Evolutionary conservation across 2,113 vertebrate species (phyloP).

Genomic region (Pagrus major): DNA sequence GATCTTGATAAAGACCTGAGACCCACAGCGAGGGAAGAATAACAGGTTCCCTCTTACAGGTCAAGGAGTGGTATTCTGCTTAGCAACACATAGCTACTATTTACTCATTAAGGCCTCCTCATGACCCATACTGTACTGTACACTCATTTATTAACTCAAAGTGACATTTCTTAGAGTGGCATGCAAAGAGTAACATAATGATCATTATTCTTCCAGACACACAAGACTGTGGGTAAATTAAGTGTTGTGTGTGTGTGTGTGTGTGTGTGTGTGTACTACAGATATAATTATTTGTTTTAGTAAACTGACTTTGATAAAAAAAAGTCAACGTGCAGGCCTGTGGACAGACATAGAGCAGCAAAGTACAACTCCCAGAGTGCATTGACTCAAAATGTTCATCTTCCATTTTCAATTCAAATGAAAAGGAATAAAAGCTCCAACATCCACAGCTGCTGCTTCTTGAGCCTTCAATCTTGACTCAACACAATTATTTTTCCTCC

Average conservation of each 20-base stretch:
- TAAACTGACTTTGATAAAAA: neutral
- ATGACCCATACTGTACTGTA: neutral
- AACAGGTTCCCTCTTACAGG: neutral
- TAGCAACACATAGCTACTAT: neutral
- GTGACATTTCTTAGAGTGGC: neutral
- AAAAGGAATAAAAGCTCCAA: too few species aligned
- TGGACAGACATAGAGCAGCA: neutral
- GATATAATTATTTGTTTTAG: neutral
- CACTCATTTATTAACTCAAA: constrained; percentile 37
- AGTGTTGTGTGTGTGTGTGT: neutral
- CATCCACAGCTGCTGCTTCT: too few species aligned
- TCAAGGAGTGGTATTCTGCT: constrained; percentile 3
- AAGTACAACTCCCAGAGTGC: too few species aligned
- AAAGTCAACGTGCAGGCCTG: too few species aligned
- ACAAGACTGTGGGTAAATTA: neutral
- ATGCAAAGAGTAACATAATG: neutral
- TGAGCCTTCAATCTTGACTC: too few species aligned
- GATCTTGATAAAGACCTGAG: constrained; percentile 9
- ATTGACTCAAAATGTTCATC: too few species aligned
- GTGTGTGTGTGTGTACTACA: neutral
- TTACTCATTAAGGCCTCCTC: neutral
- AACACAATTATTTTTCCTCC: too few species aligned
- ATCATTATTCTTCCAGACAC: neutral
- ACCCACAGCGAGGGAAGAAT: neutral
- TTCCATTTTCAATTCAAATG: too few species aligned